A percentile compares a stretch with the other conserved stretches of the same genome.
Evolutionary conservation across 1,140 invertebrate genomes (phyloP).

Genomic region (Drosophila ambigua): DNA sequence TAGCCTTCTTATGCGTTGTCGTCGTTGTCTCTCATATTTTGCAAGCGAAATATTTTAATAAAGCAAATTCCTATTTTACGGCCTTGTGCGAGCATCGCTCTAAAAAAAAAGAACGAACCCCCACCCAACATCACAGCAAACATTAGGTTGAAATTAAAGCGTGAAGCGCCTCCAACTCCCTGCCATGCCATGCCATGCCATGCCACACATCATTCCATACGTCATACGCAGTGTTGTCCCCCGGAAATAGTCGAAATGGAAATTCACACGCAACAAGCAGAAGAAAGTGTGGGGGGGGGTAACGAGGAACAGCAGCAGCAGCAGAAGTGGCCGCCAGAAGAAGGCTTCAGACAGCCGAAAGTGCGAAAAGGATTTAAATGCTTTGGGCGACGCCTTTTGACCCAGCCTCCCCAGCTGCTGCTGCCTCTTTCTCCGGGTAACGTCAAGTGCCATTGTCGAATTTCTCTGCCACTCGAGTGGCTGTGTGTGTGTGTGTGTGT

Average conservation of each 20-base stretch:
- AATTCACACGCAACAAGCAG: constrained; percentile 67
- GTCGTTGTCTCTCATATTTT: constrained; percentile 77
- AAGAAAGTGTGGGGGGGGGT: not conserved
- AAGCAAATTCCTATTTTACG: constrained; percentile 82
- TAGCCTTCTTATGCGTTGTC: constrained; percentile 14
- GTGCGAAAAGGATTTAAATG: constrained; percentile 82
- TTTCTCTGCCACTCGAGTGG: constrained; percentile 40
- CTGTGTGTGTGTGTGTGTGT: no score
- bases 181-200: not conserved
- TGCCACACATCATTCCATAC: constrained; percentile 46
- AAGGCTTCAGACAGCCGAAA: constrained; percentile 42
- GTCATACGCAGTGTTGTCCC: constrained; percentile 56
- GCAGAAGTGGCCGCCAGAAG: constrained; percentile 3
- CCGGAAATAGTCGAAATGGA: constrained; percentile 51
- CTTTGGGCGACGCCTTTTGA: constrained; percentile 76
- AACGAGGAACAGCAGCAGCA: not conserved
- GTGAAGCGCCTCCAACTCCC: no score
- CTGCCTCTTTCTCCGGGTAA: constrained; percentile 2
- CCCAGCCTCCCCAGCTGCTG: constrained; percentile 2
- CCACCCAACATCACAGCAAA: constrained; percentile 15
- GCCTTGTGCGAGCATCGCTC: constrained; percentile 15
- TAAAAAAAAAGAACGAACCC: constrained; percentile 40
- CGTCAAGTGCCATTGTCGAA: constrained; percentile 73
- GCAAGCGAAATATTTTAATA: constrained; percentile 81
- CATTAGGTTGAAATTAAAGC: not conserved